Evolutionary conservation across 2,113 vertebrate species (phyloP).

Genomic region (Mirza zaza): DNA sequence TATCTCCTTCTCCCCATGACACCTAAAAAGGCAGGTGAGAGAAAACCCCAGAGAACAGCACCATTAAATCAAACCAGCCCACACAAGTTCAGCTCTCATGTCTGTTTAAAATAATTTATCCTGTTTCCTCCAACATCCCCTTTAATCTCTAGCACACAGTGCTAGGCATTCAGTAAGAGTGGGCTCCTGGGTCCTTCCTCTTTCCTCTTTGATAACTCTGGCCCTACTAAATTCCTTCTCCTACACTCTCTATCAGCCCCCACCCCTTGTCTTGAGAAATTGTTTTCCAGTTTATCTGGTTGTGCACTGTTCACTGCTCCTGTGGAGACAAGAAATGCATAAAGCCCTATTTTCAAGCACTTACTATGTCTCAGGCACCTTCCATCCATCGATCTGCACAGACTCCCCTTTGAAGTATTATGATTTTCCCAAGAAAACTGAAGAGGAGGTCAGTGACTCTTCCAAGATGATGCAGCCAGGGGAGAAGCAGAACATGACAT

Average conservation of each 20-base stretch:
- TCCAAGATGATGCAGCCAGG: neutral
- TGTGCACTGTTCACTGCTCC: neutral
- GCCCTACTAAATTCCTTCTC: neutral
- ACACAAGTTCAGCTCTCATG: neutral
- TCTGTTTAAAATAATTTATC: neutral
- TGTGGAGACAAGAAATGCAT: neutral
- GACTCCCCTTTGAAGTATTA: neutral
- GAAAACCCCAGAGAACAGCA: neutral
- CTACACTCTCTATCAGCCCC: neutral
- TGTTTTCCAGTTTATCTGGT: neutral
- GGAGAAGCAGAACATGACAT: neutral
- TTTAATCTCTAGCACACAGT: neutral
- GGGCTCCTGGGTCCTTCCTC: neutral
- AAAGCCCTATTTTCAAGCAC: neutral
- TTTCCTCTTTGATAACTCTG: neutral
- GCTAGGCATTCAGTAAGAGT: neutral
- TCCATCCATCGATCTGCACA: neutral
- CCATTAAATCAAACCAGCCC: neutral
- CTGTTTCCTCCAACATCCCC: neutral
- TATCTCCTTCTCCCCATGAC: neutral
- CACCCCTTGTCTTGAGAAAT: neutral
- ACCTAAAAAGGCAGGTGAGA: constrained; percentile 27
- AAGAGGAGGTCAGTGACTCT: neutral
- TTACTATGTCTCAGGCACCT: neutral
- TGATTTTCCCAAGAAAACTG: neutral